Evolutionary conservation across 1,140 invertebrate species (phyloP), one percentile per base, ranked within the genome.

Genomic region (Ptiloglossa arizonensis): DNA sequence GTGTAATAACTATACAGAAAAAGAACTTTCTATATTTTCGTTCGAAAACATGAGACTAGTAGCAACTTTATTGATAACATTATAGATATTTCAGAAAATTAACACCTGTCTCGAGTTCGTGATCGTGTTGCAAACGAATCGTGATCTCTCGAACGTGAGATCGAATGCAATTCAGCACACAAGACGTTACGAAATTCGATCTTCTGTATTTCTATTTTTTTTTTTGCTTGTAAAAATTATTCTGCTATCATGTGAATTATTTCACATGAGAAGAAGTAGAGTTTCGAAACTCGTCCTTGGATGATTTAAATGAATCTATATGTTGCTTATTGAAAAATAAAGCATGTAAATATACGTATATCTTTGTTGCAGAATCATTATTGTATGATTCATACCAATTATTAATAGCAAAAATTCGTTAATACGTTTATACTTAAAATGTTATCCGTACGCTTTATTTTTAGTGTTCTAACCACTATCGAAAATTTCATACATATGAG

Each of bases 181-280:
- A 35, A 11, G 13, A 38, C 22, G 17, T 64, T 64, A 64, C 24
- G 46, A 73, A 73, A 73, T 1, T 63, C 29, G 57, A 50, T 5
- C 44, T 41, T 27, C 27, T 29, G 13, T 17, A 41, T 52, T 63
- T 52, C 29, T 48, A 15, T 35, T 38, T 24, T n/a, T 52, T 9
- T 52, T 52, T 11, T 8, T 46, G 3, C 29, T 22, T 22, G 17
- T 41, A 19, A 19, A 15, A n/a, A 60, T 38, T 35, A 59, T 27
- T 9, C 9, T 5, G 17, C 29, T 41, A 29, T 44, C 32, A 22
- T 5, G 5, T 5, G n/a, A 46, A 48, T 2, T 6, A 19, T 19
- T 19, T 32, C 48, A 32, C 5, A n/a, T n/a, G n/a, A n/a, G n/a
- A n/a, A n/a, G n/a, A n/a, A n/a, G n/a, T n/a, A n/a, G n/a, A n/a